Base-by-base conservation (phyloP, 2,888 invertebrate species). In the Sinopyrophorus schimmeli region DNA sequence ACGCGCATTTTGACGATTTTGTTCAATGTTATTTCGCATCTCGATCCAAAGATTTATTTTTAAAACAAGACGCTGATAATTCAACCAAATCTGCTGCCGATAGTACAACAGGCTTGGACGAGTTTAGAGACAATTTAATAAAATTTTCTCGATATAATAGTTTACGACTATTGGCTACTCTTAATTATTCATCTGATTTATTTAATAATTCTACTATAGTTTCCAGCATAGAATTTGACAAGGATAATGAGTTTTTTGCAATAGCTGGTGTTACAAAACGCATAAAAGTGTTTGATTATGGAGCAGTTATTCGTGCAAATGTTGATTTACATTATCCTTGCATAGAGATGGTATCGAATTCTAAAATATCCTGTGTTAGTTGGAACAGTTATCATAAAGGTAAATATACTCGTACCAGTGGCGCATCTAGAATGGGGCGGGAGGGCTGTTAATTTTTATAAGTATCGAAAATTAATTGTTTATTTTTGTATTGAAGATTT, bases 201-300 rank as follows among this genome's bases (percentile, higher is more conserved):
- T 89, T 90, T 69, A 90, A 89, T 69, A 88, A 86, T 67, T 89
- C 88, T 2, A 90, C 88, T 3, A 90, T 91, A 56, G 90, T 90
- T 3, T 89, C 89, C 14, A 93, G 93, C 62, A 94, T 96, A 60
- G 95, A 95, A 74, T 96, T 96, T 75, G 95, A 96, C 71, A 91
- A 93, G 72, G 95, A 96, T 73, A 89, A 91, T 70, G 94, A 96
- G 75, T 89, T 87, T 73, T 94, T 96, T 75, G 95, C 95, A 0
- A 93, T 96, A 60, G 95, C 95, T 18, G 95, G 96, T 2, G 94
- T 96, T 6, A 94, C 94, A 0, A 93, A 92, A 70, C 83, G 92
- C 52, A 95, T 96, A 47, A 95, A 95, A 77, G 87, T 92, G 38
- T 95, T 90, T 74, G 93, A 95, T 71, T 95, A 91, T 73, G 83